Evolutionary conservation across 2,113 vertebrate genomes (phyloP).

Genomic region (Isurus oxyrinchus): DNA sequence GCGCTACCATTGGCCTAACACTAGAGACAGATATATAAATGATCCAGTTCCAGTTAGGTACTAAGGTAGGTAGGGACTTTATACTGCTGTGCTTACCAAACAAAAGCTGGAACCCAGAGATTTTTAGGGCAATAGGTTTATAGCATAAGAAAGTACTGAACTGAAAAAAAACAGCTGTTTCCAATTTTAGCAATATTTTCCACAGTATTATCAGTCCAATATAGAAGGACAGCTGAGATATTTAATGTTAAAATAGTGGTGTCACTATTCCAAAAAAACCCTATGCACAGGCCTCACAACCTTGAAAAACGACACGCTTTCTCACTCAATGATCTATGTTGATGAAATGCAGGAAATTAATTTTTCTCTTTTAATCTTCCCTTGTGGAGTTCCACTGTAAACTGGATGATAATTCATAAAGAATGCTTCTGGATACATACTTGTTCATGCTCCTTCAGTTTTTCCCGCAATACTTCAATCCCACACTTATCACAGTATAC

Average conservation of each 20-base stretch:
- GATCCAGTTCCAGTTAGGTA: background rate
- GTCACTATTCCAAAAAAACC: background rate
- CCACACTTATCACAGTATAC: conserved; percentile 40
- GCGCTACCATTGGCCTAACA: background rate
- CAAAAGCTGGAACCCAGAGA: background rate
- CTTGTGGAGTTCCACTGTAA: background rate
- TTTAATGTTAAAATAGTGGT: background rate
- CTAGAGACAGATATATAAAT: background rate
- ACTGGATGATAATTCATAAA: background rate
- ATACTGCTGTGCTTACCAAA: background rate
- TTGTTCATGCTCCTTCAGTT: conserved; percentile 6
- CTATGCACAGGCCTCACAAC: background rate
- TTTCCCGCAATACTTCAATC: conserved; percentile 30
- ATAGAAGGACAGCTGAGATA: background rate
- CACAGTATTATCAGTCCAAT: background rate
- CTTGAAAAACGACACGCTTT: background rate
- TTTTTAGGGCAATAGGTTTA: background rate
- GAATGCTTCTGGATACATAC: background rate
- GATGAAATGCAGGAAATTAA: background rate
- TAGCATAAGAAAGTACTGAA: background rate
- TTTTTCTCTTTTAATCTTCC: background rate
- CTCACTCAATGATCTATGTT: background rate
- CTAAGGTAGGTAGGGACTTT: background rate
- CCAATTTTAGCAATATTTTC: background rate
- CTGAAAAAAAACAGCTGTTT: background rate